phyloP scores from a whole-genome alignment of 2,888 invertebrate species.

The Amphipoea lucens region DNA sequence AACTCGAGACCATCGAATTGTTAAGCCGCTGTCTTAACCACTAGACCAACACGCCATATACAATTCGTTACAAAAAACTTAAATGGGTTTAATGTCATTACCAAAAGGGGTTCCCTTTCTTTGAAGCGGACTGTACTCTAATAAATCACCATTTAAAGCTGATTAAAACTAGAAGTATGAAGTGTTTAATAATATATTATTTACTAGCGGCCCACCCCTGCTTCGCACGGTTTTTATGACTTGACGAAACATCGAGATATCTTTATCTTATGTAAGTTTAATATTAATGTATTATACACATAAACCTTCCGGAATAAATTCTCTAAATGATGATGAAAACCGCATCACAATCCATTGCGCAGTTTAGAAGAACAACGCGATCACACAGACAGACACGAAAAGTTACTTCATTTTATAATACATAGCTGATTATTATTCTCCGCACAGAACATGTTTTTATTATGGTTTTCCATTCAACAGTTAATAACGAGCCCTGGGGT shows the following conservation, averaged over 20 bases:
- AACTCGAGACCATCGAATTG: too few relatives aligned
- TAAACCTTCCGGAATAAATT: not conserved
- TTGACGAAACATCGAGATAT: not conserved
- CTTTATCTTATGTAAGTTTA: not conserved
- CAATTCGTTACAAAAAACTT: too few relatives aligned
- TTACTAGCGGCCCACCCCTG: not conserved
- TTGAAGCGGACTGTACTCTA: too few relatives aligned
- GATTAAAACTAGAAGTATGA: not conserved
- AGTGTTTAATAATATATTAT: constrained; percentile 1
- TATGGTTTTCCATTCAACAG: not conserved
- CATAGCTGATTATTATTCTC: not conserved
- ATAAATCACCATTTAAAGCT: not conserved
- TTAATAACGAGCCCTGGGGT: not conserved
- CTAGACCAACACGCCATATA: too few relatives aligned
- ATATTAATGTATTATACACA: not conserved
- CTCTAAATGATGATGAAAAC: not conserved
- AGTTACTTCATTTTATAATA: not conserved
- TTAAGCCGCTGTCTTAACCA: too few relatives aligned
- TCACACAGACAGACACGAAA: not conserved
- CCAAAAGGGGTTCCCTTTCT: too few relatives aligned
- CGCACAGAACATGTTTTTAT: not conserved
- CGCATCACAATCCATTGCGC: not conserved
- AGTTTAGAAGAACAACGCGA: not conserved
- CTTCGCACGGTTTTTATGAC: not conserved
- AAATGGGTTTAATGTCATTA: too few relatives aligned